Base-by-base conservation (phyloP, 1,140 invertebrate genomes). In the Brachionus sp. region DNA sequence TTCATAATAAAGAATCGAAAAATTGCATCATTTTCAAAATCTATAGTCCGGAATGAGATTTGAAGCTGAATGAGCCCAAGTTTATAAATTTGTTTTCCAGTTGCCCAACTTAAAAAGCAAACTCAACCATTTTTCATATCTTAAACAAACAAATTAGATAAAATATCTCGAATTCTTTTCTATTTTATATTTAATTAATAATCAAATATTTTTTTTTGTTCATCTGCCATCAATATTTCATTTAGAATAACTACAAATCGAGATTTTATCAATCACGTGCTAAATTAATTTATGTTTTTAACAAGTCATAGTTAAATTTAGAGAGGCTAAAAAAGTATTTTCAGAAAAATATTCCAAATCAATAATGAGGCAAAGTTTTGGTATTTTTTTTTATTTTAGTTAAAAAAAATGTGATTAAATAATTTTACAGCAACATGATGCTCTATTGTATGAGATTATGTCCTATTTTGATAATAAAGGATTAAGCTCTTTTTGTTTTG, bases 401-500 rank as follows among this genome's bases (percentile, higher is more conserved):
- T 1, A 2, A 29, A 29, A 29, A 29, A 29, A 29, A 29, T 29
- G 29, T 29, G n/a, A 29, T 29, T 29, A 29, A 29, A 29, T 29
- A 29, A 29, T 23, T 57, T 57, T 16, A 16, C 9, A 19, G 50
- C 50, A 57, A 57, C 5, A 57, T 2, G 50, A 57, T n/a, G n/a
- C 50, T 19, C n/a, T 19, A 23, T 23, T n/a, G 6, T 25, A 3
- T n/a, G 5, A 16, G 50, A 57, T 57, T 57, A 57, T n/a, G n/a
- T 2, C n/a, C 62, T 23, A 23, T 12, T 12, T 66, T 29, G 62
- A 29, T 66, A 29, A 33, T 33, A 13, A 12, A 33, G 33, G 33
- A 66, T 66, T 66, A 33, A 66, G 64, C 64, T 37, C 33, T 66
- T 66, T 66, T 66, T 66, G 64, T 66, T 66, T 37, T 37, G 25